Percentiles rank a stretch among this genome's conserved stretches.
These are phyloP conservation scores for Podarcis muralis DNA, from an alignment of 2,113 vertebrate species.

Conservation along the genomic window DNA sequence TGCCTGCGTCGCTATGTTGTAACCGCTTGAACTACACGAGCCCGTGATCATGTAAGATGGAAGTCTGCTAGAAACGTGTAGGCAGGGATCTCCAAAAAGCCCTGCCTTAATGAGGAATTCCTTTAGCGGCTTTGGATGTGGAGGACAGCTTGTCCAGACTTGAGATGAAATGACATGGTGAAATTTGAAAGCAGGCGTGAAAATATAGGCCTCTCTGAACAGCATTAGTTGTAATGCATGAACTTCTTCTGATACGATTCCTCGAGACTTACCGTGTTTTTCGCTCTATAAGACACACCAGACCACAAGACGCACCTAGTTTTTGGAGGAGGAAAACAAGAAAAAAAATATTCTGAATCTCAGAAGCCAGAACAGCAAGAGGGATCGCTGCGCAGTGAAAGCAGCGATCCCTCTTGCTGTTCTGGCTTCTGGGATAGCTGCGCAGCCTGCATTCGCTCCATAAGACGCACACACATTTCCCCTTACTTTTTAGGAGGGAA, in stretches of 20 bases:
- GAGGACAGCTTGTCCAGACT: neutral
- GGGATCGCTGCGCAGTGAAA: too few species aligned
- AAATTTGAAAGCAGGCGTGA: neutral
- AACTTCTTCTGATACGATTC: neutral
- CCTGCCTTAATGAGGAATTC: constrained; percentile 57
- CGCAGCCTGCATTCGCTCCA: too few species aligned
- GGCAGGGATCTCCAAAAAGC: constrained; percentile 15
- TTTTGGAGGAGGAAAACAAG: too few species aligned
- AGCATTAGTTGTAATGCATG: neutral
- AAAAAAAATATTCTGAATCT: too few species aligned
- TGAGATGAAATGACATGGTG: neutral
- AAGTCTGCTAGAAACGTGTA: constrained; percentile 32
- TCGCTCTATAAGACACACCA: too few species aligned
- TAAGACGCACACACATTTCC: too few species aligned
- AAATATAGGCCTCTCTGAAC: neutral
- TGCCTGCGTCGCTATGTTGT: neutral
- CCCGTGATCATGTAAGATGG: constrained; percentile 33
- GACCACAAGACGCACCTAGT: too few species aligned
- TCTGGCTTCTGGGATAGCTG: too few species aligned
- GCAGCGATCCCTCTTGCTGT: too few species aligned
- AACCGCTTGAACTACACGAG: neutral
- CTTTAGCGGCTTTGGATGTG: constrained; percentile 35
- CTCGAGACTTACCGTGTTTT: neutral
- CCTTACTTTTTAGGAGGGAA: too few species aligned
- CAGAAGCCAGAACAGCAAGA: too few species aligned